Base-by-base conservation (phyloP, 2,797 vertebrate species). In the Trachurus trachurus region DNA sequence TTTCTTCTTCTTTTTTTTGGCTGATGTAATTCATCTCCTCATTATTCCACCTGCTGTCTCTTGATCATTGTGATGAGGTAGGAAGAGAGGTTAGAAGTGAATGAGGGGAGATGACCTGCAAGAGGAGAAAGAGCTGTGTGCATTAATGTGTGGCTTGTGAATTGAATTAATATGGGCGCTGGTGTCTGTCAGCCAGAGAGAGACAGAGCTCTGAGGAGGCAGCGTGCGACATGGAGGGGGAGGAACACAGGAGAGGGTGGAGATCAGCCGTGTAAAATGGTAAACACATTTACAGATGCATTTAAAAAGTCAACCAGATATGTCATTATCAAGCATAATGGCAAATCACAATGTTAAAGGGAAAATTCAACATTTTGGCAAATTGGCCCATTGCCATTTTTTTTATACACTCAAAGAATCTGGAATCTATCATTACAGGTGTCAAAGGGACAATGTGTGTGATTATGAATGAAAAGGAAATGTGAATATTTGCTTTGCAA, bases 31-130 rank as follows among this genome's bases (percentile, higher is more conserved):
- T 88, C 62, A 73, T 84, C 83, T 83, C 74, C 77, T 79, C 60
- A 16, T 93, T 89, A 90, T 86, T 83, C 86, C 74, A 78, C 61
- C 75, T 39, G 37, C 74, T 22, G 72, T 71, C 44, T 84, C 66
- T 71, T 69, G 64, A 87, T 87, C 52, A 60, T 84, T 42, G 49
- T 56, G 49, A 66, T 17, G 60, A 80, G 34, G 12, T 50, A 60
- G 42, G 8, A 29, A 29, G 74, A 69, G 57, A 72, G 54, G 67
- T 62, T 65, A 80, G 58, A 76, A 76, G 50, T 29, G 75, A 63
- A 58, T 40, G 58, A 71, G 63, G 64, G 62, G 45, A 71, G 59
- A 76, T 52, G 61, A 78, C 66, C 75, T 47, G 59, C 57, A 66
- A 70, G 10, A 12, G 7, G 29, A 65, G 53, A 15, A 52, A 62